These are phyloP conservation scores for Drosophila sulfurigaster DNA, from an alignment of 1,140 invertebrate genomes.

Conservation along the genomic window DNA sequence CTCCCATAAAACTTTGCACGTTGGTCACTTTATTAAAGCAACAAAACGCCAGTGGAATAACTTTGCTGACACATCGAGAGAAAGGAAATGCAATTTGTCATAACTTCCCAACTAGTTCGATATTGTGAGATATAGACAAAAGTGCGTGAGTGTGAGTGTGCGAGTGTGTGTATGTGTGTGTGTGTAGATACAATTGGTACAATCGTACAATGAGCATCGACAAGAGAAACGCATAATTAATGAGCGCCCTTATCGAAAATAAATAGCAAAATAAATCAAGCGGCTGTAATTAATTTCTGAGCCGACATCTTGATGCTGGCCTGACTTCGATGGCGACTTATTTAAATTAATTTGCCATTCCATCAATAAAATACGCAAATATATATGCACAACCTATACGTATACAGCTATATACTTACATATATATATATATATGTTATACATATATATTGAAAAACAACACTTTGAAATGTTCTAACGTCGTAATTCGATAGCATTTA, in stretches of 20 bases:
- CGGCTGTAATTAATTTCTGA: slow-evolving; percentile 46
- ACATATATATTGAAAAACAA: neutral
- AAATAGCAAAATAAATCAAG: slow-evolving; percentile 52
- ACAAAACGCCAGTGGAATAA: slow-evolving; percentile 9
- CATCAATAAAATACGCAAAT: slow-evolving; percentile 40
- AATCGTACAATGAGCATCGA: slow-evolving; percentile 21
- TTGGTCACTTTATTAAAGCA: neutral
- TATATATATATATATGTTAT: neutral
- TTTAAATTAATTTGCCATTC: slow-evolving; percentile 49
- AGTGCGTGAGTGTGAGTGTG: neutral
- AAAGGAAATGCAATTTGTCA: slow-evolving; percentile 42
- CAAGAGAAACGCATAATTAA: slow-evolving; percentile 35
- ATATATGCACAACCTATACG: neutral
- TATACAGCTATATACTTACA: slow-evolving; percentile 6
- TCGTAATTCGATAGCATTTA: neutral
- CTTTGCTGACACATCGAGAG: slow-evolving; percentile 24
- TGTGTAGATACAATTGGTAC: slow-evolving; percentile 6
- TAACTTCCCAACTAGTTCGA: slow-evolving; percentile 33
- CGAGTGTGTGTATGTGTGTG: neutral
- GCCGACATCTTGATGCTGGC: slow-evolving; percentile 45
- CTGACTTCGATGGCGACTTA: slow-evolving; percentile 33
- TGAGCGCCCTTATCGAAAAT: slow-evolving; percentile 41
- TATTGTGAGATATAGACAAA: neutral
- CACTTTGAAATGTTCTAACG: slow-evolving; percentile 8
- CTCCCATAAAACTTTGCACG: neutral